A percentile compares a stretch with the other conserved stretches of the same genome.
phyloP scores from a whole-genome alignment of 2,113 vertebrate genomes.

The Eupsittula cactorum region DNA sequence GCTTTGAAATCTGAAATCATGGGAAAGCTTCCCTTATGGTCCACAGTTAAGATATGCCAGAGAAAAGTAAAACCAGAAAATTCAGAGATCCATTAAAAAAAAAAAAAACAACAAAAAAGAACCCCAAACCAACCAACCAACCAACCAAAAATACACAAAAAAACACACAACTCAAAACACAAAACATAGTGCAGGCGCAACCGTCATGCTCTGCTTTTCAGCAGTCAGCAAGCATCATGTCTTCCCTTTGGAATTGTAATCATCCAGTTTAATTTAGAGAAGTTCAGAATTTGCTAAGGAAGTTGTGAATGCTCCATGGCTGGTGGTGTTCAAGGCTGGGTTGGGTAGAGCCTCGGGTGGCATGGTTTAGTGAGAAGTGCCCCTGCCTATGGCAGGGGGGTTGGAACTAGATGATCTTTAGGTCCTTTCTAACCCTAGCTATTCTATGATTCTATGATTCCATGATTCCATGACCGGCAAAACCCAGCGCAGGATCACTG shows the following conservation, averaged over 20 bases:
- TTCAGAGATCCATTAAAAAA: background rate
- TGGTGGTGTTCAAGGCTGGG: too few species aligned
- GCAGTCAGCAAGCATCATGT: background rate
- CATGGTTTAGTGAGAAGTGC: too few species aligned
- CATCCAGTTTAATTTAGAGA: background rate
- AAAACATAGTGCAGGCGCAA: background rate
- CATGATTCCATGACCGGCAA: background rate
- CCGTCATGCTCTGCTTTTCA: background rate
- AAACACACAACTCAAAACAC: background rate
- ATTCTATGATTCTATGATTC: too few species aligned
- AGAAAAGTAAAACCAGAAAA: slow-evolving; percentile 41
- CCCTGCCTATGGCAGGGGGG: too few species aligned
- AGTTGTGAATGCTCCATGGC: too few species aligned
- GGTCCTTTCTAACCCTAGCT: too few species aligned
- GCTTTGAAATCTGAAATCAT: slow-evolving; percentile 86
- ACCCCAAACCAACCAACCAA: background rate
- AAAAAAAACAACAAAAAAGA: background rate
- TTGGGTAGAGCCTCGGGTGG: too few species aligned
- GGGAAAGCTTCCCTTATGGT: slow-evolving; percentile 64
- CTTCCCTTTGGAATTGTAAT: background rate
- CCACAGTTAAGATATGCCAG: slow-evolving; percentile 23
- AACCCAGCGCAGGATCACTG: background rate
- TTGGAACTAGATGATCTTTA: too few species aligned
- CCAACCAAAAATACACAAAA: background rate
- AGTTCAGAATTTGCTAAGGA: background rate